A percentile compares a stretch with the other conserved stretches of the same genome.
phyloP scores from a whole-genome alignment of 1,140 invertebrate species.

The Druon quercuslanigerum region DNA sequence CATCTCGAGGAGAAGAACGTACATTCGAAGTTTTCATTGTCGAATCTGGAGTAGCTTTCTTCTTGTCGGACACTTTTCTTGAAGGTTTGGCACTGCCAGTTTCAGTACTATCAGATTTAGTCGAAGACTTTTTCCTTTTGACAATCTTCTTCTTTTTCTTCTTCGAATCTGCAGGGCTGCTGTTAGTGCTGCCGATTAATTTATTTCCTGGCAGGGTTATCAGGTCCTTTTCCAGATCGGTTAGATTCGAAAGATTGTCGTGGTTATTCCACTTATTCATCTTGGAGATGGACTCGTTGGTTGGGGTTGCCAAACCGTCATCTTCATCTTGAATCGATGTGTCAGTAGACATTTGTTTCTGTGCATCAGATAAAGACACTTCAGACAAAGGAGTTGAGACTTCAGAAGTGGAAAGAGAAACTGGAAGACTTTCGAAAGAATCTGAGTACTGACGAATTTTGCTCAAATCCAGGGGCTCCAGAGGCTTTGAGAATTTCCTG shows the following conservation, averaged over 20 bases:
- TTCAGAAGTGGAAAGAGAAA: neutral
- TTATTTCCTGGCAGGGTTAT: constrained; percentile 44
- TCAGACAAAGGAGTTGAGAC: constrained; percentile 1
- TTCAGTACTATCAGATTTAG: constrained; percentile 55
- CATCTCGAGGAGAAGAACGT: constrained; percentile 43
- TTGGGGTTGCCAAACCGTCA: constrained; percentile 57
- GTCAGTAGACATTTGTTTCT: neutral
- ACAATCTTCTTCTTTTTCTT: constrained; percentile 59
- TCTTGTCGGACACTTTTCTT: constrained; percentile 45
- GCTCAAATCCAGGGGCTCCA: neutral
- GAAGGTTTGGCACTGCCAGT: constrained; percentile 10
- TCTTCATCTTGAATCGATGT: constrained; percentile 48
- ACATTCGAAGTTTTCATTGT: constrained; percentile 41
- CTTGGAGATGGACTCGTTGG: constrained; percentile 56
- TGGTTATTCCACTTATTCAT: constrained; percentile 70
- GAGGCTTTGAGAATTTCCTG: neutral
- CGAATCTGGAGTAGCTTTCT: constrained; percentile 37
- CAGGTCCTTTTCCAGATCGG: constrained; percentile 51
- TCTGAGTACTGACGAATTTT: neutral
- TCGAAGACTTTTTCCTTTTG: constrained; percentile 60
- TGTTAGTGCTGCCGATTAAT: constrained; percentile 47
- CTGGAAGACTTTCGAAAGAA: neutral
- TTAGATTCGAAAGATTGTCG: constrained; percentile 59
- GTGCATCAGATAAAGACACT: neutral
- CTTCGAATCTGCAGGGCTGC: constrained; percentile 49